Conservation (phyloP, 2,113 vertebrate genomes). For the Saguinus imperator region DNA sequence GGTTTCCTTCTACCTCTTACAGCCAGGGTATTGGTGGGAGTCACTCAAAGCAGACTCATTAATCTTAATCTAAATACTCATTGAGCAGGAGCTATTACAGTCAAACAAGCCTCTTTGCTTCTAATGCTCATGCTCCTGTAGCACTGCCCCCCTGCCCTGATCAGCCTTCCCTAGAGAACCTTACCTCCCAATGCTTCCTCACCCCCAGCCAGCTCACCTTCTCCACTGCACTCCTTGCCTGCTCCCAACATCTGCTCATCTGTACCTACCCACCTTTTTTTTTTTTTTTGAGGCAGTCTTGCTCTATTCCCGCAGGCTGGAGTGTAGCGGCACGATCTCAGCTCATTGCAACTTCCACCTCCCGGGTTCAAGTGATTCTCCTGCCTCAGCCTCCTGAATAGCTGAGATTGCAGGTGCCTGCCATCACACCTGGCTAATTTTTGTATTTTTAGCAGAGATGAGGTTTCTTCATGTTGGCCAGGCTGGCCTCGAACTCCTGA, state of each 20-base stretch:
- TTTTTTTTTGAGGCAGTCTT: no score
- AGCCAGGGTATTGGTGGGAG: background rate
- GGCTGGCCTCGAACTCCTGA: no score
- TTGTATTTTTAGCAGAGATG: no score
- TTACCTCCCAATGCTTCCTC: background rate
- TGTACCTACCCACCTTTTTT: background rate
- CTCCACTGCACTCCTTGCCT: background rate
- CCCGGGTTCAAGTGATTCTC: no score
- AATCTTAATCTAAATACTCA: background rate
- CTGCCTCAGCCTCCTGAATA: no score
- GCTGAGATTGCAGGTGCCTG: no score
- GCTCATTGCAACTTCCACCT: no score
- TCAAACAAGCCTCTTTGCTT: background rate
- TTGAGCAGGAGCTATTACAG: background rate
- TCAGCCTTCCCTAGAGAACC: background rate
- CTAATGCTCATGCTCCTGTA: fast-evolving
- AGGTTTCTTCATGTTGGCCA: no score
- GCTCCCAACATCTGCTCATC: background rate
- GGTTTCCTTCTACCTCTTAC: conserved; percentile 1
- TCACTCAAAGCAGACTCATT: background rate
- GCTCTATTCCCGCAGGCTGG: no score
- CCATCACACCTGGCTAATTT: no score
- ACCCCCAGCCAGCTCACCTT: background rate
- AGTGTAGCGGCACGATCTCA: no score
- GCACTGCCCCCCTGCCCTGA: background rate